Conservation (phyloP, 2,797 vertebrate genomes). For the Dendrocincla fuliginosa region DNA sequence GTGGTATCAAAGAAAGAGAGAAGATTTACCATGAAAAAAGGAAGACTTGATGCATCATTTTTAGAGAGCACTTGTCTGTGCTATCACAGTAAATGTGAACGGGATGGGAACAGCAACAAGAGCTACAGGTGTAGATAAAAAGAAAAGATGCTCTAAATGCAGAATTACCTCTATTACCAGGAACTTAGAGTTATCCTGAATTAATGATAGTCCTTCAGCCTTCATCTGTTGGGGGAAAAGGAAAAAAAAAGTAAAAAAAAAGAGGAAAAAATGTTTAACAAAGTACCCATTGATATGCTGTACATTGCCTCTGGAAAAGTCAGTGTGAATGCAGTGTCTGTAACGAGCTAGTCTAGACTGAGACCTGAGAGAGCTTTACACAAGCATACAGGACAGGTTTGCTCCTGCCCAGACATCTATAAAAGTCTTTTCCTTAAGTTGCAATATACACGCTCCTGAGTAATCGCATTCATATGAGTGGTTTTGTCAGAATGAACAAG, state of each 20-base stretch:
- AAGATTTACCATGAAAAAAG: not conserved
- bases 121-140: not conserved
- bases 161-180: not conserved
- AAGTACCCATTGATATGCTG: not conserved
- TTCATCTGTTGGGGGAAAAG: rapidly evolving
- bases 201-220: not conserved
- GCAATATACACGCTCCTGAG: not conserved
- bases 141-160: not conserved
- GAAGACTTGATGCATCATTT: not conserved
- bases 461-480: rapidly evolving
- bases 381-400: not conserved
- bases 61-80: not conserved
- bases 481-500: not conserved
- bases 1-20: not conserved
- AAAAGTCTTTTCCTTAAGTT: not conserved
- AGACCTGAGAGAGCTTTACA: not conserved
- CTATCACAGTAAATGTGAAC: rapidly evolving
- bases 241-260: not conserved
- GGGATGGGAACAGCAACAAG: not conserved
- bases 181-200: not conserved
- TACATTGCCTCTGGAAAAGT: not conserved
- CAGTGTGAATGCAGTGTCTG: not conserved
- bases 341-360: not conserved
- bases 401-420: not conserved
- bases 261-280: not conserved